Base-by-base conservation (phyloP, 2,888 invertebrate species). In the Ptilodon capucinus region DNA sequence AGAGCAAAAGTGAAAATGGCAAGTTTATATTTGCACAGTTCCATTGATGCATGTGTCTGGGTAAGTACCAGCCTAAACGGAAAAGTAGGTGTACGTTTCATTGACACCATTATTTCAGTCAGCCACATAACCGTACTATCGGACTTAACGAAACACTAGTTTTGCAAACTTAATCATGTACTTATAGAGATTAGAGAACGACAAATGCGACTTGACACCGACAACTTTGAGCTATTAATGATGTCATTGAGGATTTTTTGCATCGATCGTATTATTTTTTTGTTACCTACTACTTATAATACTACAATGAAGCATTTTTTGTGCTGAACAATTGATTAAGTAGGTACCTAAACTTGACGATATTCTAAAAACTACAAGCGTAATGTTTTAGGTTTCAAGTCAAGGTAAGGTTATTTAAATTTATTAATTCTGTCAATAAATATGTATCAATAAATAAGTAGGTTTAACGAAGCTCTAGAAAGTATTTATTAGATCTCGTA, bases 11-110 rank as follows among this genome's bases (percentile, higher is more conserved):
- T 43, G 38, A 42, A 42, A 46, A 48, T 14, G 35, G 34, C 35
- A 21, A 11, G 18, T 39, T 46, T 6, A 41, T 60, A 51, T 62
- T 56, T 62, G 46, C 49, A 54, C 46, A 44, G 52, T 48, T 50
- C 52, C 46, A 51, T 49, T 28, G 44, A 46, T 44, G 56, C 56
- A 40, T 46, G 16, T 47, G 36, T 48, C 46, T 47, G 23, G 44
- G 46, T 49, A 46, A 40, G 25, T 18, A 49, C 42, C 40, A 40
- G 36, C 25, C 38, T 17, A 45, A 48, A 48, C 41, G 19, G 13
- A 25, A 41, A 47, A 40, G 28, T 48, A 19, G 13, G 28, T 41
- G 32, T 14, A 17, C 40, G 23, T 16, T 21, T 51, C 30, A 32
- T 51, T 50, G 23, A 42, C 42, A 51, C 17, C 25, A 39, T 30